Evolutionary conservation across 2,888 invertebrate genomes (phyloP).

Genomic region (Alloscopus bannaensis): DNA sequence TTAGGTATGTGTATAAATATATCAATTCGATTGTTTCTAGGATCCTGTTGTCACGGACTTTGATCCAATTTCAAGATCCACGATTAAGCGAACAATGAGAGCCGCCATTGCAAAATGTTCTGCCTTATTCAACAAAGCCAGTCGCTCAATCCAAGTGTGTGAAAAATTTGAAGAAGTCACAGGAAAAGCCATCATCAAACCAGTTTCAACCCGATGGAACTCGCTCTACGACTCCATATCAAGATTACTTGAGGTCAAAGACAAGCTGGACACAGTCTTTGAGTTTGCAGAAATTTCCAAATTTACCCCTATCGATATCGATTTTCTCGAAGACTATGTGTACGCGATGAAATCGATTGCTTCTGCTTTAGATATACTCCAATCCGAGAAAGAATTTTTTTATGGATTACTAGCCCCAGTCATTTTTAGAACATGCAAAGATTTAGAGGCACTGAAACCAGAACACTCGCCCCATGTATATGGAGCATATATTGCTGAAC

Average conservation of each 20-base stretch:
- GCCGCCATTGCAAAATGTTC: constrained; percentile 17
- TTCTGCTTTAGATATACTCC: constrained; percentile 19
- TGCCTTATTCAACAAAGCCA: constrained; percentile 7
- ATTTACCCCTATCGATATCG: background rate
- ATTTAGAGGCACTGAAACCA: background rate
- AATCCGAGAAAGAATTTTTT: constrained; percentile 20
- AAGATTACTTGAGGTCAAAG: background rate
- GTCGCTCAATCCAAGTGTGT: background rate
- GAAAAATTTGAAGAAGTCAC: background rate
- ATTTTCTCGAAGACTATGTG: constrained; percentile 19
- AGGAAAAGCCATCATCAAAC: background rate
- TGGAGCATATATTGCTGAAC: background rate
- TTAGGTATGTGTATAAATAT: no score
- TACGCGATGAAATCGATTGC: constrained; percentile 25
- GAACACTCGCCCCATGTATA: no score
- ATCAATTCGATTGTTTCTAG: background rate
- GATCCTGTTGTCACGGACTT: background rate
- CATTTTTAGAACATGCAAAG: background rate
- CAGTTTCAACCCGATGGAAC: constrained; percentile 26
- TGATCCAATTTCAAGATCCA: no score
- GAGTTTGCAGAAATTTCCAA: background rate
- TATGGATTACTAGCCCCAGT: constrained; percentile 7
- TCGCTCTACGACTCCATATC: background rate
- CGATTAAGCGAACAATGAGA: background rate
- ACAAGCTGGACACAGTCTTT: background rate